These are phyloP conservation scores for Periophthalmus modestus DNA, from an alignment of 2,113 vertebrate species.

Conservation along the genomic window DNA sequence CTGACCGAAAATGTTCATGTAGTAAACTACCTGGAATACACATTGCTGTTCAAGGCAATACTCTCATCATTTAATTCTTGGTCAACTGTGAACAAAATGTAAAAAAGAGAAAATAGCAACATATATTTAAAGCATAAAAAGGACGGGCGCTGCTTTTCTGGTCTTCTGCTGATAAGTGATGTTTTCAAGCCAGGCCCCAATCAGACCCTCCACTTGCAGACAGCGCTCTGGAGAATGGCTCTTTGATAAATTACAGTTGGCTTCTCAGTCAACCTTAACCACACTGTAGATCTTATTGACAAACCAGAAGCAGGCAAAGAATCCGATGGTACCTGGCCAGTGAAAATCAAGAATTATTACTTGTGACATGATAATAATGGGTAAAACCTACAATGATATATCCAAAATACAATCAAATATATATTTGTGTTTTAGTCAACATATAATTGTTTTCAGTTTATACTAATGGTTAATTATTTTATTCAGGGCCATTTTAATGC, in stretches of 20 bases:
- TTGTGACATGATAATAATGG: background rate
- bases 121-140: conserved; percentile 64
- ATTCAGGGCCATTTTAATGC: background rate
- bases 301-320: conserved; percentile 99
- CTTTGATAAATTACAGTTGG: conserved; percentile 32
- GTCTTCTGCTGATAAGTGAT: conserved; percentile 43
- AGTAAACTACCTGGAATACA: conserved; percentile 54
- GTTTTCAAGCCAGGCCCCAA: conserved; percentile 51
- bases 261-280: conserved; percentile 94
- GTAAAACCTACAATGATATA: background rate
- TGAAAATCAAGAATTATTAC: conserved; percentile 14
- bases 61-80: conserved; percentile 51
- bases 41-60: conserved; percentile 50
- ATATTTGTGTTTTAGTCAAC: background rate
- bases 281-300: conserved; percentile 99
- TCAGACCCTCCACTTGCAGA: conserved; percentile 40
- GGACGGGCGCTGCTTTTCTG: conserved; percentile 58
- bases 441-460: background rate
- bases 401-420: background rate
- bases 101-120: conserved; percentile 46
- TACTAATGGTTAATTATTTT: background rate
- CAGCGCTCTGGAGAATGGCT: conserved; percentile 33
- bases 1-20: conserved; percentile 42
- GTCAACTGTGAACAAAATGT: conserved; percentile 62
- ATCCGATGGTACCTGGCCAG: conserved; percentile 92